A percentile compares a stretch with the other conserved stretches of the same genome.
phyloP scores from a whole-genome alignment of 2,113 vertebrate genomes.

The Globicephala melas region DNA sequence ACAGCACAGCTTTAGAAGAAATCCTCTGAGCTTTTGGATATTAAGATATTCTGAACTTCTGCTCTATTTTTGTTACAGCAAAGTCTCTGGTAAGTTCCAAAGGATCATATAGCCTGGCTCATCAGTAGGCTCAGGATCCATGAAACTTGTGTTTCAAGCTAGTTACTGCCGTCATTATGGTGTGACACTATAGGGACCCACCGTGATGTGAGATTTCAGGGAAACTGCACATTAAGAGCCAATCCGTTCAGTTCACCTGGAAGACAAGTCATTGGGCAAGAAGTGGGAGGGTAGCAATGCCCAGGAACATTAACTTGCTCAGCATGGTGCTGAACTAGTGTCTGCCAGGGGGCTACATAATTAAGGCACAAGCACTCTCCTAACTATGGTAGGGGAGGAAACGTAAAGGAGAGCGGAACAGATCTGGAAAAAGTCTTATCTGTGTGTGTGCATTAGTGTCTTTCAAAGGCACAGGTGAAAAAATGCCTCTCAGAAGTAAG shows the following conservation, averaged over 20 bases:
- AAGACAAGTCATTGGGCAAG: constrained; percentile 32
- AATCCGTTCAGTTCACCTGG: neutral
- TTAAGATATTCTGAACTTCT: constrained; percentile 70
- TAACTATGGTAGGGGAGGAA: neutral
- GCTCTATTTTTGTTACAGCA: constrained; percentile 52
- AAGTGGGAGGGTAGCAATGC: constrained; percentile 16
- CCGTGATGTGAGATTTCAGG: neutral
- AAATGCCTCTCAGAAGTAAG: neutral
- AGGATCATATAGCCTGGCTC: neutral
- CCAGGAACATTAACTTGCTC: constrained; percentile 47
- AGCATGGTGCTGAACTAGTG: constrained; percentile 21
- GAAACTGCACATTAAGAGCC: neutral
- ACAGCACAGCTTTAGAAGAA: constrained; percentile 56
- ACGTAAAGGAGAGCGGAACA: neutral
- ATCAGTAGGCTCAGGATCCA: constrained; percentile 18
- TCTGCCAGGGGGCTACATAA: constrained; percentile 36
- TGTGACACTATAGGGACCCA: neutral
- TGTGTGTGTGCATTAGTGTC: neutral
- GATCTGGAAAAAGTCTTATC: neutral
- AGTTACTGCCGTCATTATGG: neutral
- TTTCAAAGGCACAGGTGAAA: constrained; percentile 33
- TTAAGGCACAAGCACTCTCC: constrained; percentile 23
- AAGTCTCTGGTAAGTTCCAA: constrained; percentile 52
- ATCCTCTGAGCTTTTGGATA: constrained; percentile 28
- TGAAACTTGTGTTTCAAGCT: neutral